phyloP scores from a whole-genome alignment of 1,140 invertebrate species.

The Drosophila subpulchrella region DNA sequence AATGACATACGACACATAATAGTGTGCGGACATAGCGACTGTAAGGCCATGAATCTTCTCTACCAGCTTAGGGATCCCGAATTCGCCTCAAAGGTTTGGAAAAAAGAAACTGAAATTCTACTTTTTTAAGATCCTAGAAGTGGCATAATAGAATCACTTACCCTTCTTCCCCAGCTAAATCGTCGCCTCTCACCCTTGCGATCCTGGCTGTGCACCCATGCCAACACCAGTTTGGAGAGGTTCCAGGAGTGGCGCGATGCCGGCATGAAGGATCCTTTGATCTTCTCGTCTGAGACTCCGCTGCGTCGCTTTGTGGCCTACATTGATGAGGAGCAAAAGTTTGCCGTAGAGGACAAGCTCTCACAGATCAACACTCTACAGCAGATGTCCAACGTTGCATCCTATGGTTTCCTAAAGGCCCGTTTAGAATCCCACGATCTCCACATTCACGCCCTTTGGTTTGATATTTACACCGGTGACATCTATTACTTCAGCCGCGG shows the following conservation, averaged over 20 bases:
- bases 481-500: constrained; percentile 96
- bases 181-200: constrained; percentile 93
- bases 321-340: constrained; percentile 96
- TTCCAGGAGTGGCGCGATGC: constrained; percentile 91
- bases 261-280: constrained; percentile 87
- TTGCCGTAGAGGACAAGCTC: constrained; percentile 95
- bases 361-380: constrained; percentile 98
- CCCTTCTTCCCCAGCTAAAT: constrained; percentile 86
- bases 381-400: constrained; percentile 97
- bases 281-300: constrained; percentile 94
- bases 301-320: constrained; percentile 95
- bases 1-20: constrained; percentile 97
- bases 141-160: background rate
- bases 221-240: constrained; percentile 91
- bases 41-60: constrained; percentile 98
- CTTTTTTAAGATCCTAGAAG: background rate
- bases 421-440: constrained; percentile 92
- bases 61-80: constrained; percentile 92
- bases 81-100: constrained; percentile 88
- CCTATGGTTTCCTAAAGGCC: constrained; percentile 95
- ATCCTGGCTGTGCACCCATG: constrained; percentile 96
- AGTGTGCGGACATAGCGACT: constrained; percentile 98
- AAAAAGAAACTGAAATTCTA: background rate
- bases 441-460: constrained; percentile 97
- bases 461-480: constrained; percentile 98